Base-by-base conservation (phyloP, 2,797 vertebrate species). In the Acanthis flammea region DNA sequence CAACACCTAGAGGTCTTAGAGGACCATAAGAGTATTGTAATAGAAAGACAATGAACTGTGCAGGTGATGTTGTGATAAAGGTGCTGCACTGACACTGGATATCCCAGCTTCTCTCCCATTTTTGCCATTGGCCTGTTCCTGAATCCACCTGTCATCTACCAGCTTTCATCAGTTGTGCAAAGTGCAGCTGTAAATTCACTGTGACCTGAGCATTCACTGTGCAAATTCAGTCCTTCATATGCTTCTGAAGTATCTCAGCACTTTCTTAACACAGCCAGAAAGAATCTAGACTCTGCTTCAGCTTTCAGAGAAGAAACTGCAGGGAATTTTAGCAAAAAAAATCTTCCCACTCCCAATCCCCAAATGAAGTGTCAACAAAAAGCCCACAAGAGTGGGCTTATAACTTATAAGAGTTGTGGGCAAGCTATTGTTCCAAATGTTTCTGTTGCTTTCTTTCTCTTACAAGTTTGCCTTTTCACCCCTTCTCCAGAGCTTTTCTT, bases 401-500 rank as follows among this genome's bases (percentile, higher is more conserved):
- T 42, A 42, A 42, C 17, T 42, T 42, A 42, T 42, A 42, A 42
- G 41, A 18, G 41, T 42, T 42, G 41, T 42, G 17, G 41, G 41
- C 41, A 74, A 79, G 10, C 19, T 27, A 47, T 78, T 81, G 23
- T 76, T 79, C 48, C 17, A 68, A 85, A 80, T 23, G 12, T 57
- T 89, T 55, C 33, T 73, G 44, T 9, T 74, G 15, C 10, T 88
- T 81, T 22, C 3, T 83, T 70, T 67, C 35, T 90, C 39, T 82
- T 50, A 17, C 23, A 50, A 39, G 19, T 42, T 66, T 77, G 18
- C 18, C 50, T 83, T 91, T 90, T 88, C 37, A 81, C 28, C 33
- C 30, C 66, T 80, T 86, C 41, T 79, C 31, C 45, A 58, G 50
- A 70, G 41, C 18, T 95, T 70, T 80, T 80, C 24, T 55, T 41